A percentile compares a stretch with the other conserved stretches of the same genome.
Conservation (phyloP, 2,888 invertebrate genomes). For the Lottia gigantea region DNA sequence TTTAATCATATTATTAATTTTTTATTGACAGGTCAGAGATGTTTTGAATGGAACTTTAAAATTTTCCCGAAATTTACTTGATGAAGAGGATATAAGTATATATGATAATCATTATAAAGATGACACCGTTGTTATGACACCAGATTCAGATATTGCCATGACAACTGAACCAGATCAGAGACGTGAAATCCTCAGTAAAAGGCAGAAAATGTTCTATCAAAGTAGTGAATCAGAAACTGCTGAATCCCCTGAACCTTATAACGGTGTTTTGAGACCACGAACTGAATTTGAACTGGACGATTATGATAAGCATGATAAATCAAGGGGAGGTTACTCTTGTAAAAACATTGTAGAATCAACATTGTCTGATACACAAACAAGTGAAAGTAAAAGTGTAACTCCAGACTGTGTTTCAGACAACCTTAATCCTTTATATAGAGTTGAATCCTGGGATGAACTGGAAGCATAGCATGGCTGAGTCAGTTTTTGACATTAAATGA, state of each 20-base stretch:
- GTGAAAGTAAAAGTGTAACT: background rate
- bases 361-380: background rate
- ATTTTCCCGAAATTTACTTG: slow-evolving; percentile 55
- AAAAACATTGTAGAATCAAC: background rate
- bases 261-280: slow-evolving; percentile 15
- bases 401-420: background rate
- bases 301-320: slow-evolving; percentile 13
- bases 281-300: slow-evolving; percentile 15
- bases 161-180: slow-evolving; percentile 20
- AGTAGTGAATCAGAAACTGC: slow-evolving; percentile 56
- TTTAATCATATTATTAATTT: background rate
- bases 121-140: slow-evolving; percentile 29
- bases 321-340: slow-evolving; percentile 8
- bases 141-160: slow-evolving; percentile 27
- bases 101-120: slow-evolving; percentile 54
- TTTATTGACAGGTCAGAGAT: slow-evolving; percentile 59
- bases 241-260: slow-evolving; percentile 39
- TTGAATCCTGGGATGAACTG: background rate
- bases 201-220: slow-evolving; percentile 51
- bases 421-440: background rate
- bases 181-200: slow-evolving; percentile 10
- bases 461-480: background rate
- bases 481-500: background rate
- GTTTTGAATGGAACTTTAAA: slow-evolving; percentile 63
- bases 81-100: slow-evolving; percentile 51